Evolutionary conservation across 2,888 invertebrate genomes (phyloP).

Genomic region (Lasioglossum pauxillum): DNA sequence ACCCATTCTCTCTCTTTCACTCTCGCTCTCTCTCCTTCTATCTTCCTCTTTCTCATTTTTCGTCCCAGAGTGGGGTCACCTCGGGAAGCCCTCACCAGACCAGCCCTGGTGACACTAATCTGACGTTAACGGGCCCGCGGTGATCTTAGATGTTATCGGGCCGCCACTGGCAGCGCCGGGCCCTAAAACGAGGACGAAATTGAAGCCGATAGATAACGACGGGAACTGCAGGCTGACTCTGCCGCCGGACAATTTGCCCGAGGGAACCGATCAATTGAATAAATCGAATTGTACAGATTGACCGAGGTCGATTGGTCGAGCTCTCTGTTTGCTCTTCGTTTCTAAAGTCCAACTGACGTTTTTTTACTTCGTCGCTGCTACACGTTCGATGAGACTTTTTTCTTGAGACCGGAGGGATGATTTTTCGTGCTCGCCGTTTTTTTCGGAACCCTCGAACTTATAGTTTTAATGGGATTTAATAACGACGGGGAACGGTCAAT

Average conservation of each 20-base stretch:
- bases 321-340: slow-evolving; percentile 31
- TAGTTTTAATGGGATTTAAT: background rate
- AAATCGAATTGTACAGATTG: slow-evolving; percentile 32
- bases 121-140: slow-evolving; percentile 71
- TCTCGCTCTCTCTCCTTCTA: background rate
- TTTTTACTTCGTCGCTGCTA: background rate
- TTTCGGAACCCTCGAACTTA: background rate
- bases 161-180: slow-evolving; percentile 17
- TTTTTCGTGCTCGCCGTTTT: background rate
- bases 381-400: background rate
- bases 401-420: background rate
- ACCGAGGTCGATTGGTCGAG: slow-evolving; percentile 3
- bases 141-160: slow-evolving; percentile 73
- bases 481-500: background rate
- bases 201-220: slow-evolving; percentile 22
- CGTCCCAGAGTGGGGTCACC: slow-evolving; percentile 57
- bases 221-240: background rate
- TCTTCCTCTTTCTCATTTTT: background rate
- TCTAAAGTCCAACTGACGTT: background rate
- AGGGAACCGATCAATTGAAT: background rate
- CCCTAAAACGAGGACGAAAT: slow-evolving; percentile 30
- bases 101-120: slow-evolving; percentile 79
- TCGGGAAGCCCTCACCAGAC: slow-evolving; percentile 32
- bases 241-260: slow-evolving; percentile 14
- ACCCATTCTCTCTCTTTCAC: slow-evolving; percentile 66